A percentile compares a stretch with the other conserved stretches of the same genome.
Evolutionary conservation across 2,888 invertebrate species (phyloP).

Genomic region (Penaeus monodon): DNA sequence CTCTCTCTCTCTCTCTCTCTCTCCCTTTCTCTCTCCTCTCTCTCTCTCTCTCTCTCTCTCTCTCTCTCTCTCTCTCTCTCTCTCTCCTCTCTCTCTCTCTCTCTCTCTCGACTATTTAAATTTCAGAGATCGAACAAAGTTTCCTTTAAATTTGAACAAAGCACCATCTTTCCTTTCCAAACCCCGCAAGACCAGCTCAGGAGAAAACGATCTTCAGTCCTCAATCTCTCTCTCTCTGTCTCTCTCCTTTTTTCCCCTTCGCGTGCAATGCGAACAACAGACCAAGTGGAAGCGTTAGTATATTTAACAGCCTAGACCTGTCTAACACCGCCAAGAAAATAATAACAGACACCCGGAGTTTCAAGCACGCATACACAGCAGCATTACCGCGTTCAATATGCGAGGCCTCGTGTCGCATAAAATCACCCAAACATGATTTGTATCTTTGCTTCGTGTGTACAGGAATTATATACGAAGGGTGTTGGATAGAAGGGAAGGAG

Average conservation of each 20-base stretch:
- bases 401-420: conserved; percentile 26
- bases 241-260: background rate
- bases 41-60: background rate
- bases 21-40: background rate
- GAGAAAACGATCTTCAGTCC: background rate
- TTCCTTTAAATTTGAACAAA: too few relatives aligned
- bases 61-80: background rate
- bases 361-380: conserved; percentile 14
- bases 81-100: background rate
- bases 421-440: conserved; percentile 29
- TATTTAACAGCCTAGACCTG: conserved; percentile 3
- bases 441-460: conserved; percentile 24
- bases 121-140: too few relatives aligned
- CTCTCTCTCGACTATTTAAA: too few relatives aligned
- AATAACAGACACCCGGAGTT: conserved; percentile 30
- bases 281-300: background rate
- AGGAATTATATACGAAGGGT: too few relatives aligned
- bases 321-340: conserved; percentile 22
- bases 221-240: background rate
- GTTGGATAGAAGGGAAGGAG: background rate
- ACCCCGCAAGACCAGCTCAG: too few relatives aligned
- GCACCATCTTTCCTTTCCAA: too few relatives aligned
- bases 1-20: background rate
- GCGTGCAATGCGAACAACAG: background rate
- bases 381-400: conserved; percentile 29